Evolutionary conservation across 2,888 invertebrate species (phyloP).

Genomic region (Tetrapedia diversipes): DNA sequence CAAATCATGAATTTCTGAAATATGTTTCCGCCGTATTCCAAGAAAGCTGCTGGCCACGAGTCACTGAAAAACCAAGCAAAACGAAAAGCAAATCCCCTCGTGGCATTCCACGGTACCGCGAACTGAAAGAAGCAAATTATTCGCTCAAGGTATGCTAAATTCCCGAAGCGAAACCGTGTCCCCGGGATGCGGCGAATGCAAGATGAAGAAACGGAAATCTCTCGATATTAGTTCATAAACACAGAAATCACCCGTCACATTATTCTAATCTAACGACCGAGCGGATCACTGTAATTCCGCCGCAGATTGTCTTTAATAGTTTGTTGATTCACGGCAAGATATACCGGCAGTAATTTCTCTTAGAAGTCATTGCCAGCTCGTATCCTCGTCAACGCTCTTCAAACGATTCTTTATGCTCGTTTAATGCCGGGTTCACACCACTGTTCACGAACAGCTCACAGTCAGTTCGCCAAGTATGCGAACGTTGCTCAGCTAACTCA

Average conservation of each 20-base stretch:
- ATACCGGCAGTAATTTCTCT: slow-evolving; percentile 17
- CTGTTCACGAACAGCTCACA: too few relatives aligned
- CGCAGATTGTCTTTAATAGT: slow-evolving; percentile 3
- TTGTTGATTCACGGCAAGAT: slow-evolving; percentile 21
- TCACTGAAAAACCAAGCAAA: background rate
- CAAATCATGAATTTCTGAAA: too few relatives aligned
- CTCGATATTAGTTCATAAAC: background rate
- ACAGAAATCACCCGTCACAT: background rate
- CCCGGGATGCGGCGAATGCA: too few relatives aligned
- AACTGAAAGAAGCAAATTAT: slow-evolving; percentile 13
- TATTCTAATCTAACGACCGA: background rate
- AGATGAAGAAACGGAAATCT: background rate
- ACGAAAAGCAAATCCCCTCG: background rate
- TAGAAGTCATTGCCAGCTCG: slow-evolving; percentile 10
- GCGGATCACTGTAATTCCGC: slow-evolving; percentile 8
- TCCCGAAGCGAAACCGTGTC: slow-evolving; percentile 10
- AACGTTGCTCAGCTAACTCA: too few relatives aligned
- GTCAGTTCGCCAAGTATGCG: too few relatives aligned
- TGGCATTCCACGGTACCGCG: background rate
- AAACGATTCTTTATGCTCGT: slow-evolving; percentile 3
- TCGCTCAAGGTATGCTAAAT: background rate
- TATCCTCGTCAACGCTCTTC: slow-evolving; percentile 1
- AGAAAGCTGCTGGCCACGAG: background rate
- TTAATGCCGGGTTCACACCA: too few relatives aligned
- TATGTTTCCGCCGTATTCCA: background rate